Evolutionary conservation across 2,113 vertebrate species (phyloP).

Genomic region (Pteruthius melanotis): DNA sequence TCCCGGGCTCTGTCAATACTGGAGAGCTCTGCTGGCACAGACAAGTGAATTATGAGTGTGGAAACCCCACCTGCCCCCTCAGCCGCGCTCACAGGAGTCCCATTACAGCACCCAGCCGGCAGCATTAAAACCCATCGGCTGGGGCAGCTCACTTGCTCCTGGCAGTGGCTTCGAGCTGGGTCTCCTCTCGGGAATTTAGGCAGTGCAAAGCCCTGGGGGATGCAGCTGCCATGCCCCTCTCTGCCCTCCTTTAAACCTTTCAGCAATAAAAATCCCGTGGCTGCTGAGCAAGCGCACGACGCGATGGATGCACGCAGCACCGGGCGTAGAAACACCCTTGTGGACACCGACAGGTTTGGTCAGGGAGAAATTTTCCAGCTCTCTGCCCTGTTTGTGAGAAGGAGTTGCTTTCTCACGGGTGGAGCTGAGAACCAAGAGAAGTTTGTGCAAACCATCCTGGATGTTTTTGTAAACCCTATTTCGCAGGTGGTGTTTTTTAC

Average conservation of each 20-base stretch:
- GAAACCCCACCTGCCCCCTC: neutral
- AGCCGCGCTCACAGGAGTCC: neutral
- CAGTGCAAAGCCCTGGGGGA: neutral
- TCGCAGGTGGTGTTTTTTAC: too few relatives aligned
- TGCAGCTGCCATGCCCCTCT: neutral
- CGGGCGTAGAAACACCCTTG: fast-evolving
- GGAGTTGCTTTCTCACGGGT: too few relatives aligned
- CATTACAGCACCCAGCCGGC: neutral
- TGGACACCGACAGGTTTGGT: too few relatives aligned
- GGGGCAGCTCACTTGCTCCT: neutral
- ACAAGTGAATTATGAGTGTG: neutral
- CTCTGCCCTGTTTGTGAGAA: too few relatives aligned
- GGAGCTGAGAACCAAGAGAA: too few relatives aligned
- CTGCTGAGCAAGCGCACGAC: fast-evolving
- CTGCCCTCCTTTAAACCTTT: neutral
- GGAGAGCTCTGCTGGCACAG: neutral
- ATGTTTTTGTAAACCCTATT: too few relatives aligned
- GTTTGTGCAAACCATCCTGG: too few relatives aligned
- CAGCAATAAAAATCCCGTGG: fast-evolving
- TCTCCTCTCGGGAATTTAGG: neutral
- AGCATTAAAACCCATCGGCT: neutral
- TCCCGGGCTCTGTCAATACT: neutral
- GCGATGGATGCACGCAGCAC: fast-evolving
- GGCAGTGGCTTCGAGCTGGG: neutral
- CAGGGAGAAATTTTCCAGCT: too few relatives aligned